Percentiles rank a stretch among this genome's conserved stretches.
phyloP scores from a whole-genome alignment of 2,113 vertebrate genomes.

The Amazona vittata region DNA sequence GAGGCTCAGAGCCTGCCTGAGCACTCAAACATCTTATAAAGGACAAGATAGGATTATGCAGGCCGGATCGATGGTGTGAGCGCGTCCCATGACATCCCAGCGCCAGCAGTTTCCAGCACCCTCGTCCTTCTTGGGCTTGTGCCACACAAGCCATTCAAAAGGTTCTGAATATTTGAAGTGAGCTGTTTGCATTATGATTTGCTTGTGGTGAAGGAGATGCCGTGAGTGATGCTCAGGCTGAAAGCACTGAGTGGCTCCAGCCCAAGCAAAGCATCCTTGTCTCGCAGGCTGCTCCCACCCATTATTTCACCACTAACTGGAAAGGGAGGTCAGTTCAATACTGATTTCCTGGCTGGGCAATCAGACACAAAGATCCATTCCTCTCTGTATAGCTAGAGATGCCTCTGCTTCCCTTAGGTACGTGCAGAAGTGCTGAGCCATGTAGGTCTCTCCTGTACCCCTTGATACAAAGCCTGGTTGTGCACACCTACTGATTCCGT shows the following conservation, averaged over 20 bases:
- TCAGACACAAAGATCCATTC: background rate
- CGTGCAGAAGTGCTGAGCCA: background rate
- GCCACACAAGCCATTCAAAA: background rate
- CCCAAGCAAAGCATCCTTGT: background rate
- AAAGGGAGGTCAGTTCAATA: background rate
- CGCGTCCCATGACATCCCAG: background rate
- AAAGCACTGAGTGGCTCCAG: background rate
- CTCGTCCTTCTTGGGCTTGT: background rate
- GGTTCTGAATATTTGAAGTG: constrained; percentile 14
- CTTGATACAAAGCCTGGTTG: background rate
- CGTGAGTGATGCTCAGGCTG: background rate
- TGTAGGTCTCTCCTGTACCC: background rate
- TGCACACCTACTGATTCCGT: background rate
- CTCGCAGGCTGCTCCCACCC: background rate
- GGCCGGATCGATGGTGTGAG: background rate
- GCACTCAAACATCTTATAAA: background rate
- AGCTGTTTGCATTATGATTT: background rate
- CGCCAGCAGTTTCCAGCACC: background rate
- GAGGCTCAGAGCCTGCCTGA: background rate
- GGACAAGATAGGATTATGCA: background rate
- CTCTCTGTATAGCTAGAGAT: background rate
- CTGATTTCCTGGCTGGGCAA: background rate
- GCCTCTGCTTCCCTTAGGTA: background rate
- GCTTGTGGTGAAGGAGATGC: background rate
- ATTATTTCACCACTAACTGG: background rate